A percentile compares a stretch with the other conserved stretches of the same genome.
Evolutionary conservation across 2,888 invertebrate species (phyloP).

Genomic region (Cecidostiba fungosa): DNA sequence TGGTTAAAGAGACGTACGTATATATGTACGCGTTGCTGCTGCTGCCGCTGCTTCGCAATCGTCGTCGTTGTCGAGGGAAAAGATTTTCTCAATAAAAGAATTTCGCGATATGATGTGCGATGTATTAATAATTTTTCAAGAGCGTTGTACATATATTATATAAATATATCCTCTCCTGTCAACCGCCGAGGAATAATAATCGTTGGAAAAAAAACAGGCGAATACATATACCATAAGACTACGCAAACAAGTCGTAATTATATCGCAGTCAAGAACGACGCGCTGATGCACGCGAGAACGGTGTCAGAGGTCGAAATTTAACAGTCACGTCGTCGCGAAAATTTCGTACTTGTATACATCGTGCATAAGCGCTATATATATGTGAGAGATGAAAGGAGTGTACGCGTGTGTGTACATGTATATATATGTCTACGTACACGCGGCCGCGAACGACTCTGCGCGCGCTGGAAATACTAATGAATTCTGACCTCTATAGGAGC

Average conservation of each 20-base stretch:
- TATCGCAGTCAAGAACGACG: not conserved
- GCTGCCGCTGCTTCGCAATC: not conserved
- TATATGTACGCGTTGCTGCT: not conserved
- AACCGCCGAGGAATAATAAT: not conserved
- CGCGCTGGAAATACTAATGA: conserved; percentile 39
- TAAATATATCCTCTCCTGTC: no score
- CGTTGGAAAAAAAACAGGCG: not conserved
- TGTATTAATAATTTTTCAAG: not conserved
- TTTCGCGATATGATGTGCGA: not conserved
- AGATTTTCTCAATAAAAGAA: not conserved
- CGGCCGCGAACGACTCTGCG: not conserved
- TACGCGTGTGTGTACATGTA: no score
- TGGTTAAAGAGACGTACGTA: not conserved
- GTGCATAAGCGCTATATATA: no score
- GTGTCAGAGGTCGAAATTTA: conserved; percentile 3
- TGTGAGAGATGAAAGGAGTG: no score
- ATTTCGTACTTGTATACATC: not conserved
- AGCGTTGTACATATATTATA: no score
- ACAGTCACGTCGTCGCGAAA: not conserved
- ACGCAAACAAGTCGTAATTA: conserved; percentile 2
- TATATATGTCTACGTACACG: not conserved
- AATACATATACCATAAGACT: no score
- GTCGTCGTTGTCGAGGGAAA: not conserved
- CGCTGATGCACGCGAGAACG: not conserved
- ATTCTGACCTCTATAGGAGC: conserved; percentile 35